Evolutionary conservation across 2,888 invertebrate genomes (phyloP).

Genomic region (Zootermopsis nevadensis): DNA sequence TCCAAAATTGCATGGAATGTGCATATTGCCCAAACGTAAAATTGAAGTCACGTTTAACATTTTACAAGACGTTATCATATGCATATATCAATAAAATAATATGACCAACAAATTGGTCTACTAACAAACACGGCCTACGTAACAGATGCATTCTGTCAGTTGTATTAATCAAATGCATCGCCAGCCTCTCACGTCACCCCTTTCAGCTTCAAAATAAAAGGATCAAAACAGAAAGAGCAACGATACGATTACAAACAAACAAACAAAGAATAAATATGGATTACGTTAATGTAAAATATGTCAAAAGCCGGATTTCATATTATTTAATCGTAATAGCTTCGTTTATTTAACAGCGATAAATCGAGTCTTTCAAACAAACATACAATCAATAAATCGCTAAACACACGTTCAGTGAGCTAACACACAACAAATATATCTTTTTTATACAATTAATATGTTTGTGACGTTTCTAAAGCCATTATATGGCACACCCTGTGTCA

Average conservation of each 20-base stretch:
- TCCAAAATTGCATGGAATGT: too few relatives aligned
- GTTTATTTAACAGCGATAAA: slow-evolving; percentile 5
- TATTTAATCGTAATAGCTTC: background rate
- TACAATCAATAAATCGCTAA: background rate
- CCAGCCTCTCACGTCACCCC: background rate
- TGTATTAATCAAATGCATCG: too few relatives aligned
- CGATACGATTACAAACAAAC: background rate
- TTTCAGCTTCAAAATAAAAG: background rate
- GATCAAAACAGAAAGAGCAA: background rate
- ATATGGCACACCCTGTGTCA: too few relatives aligned
- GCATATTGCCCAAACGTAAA: too few relatives aligned
- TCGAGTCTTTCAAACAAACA: background rate
- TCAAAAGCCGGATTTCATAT: background rate
- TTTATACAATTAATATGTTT: too few relatives aligned
- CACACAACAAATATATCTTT: background rate
- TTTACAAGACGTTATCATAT: too few relatives aligned
- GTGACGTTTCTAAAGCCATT: too few relatives aligned
- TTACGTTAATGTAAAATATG: background rate
- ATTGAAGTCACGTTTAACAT: too few relatives aligned
- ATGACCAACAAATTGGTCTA: too few relatives aligned
- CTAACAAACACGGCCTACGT: too few relatives aligned
- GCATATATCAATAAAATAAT: too few relatives aligned
- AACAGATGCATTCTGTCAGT: too few relatives aligned
- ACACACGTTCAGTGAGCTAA: background rate
- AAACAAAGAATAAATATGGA: background rate